Conservation (phyloP, 2,888 invertebrate genomes). For the Ophion costatus region DNA sequence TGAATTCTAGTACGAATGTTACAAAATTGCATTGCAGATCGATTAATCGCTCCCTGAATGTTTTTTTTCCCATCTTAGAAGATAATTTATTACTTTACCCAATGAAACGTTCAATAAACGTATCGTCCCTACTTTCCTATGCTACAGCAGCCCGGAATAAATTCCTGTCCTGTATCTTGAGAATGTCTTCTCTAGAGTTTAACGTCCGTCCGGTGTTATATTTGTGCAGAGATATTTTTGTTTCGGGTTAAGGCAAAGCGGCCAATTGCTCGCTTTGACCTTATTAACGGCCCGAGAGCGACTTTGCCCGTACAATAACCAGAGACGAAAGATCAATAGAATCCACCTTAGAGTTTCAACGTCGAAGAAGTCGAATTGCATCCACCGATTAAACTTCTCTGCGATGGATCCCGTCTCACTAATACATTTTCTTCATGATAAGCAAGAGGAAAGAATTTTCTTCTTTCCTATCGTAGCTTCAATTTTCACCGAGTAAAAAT, state of each 20-base stretch:
- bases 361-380: too few relatives aligned
- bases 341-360: too few relatives aligned
- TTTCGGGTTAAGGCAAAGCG: neutral
- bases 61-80: neutral
- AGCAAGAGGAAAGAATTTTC: too few relatives aligned
- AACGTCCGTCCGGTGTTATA: neutral
- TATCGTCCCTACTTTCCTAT: neutral
- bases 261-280: neutral
- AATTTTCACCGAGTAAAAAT: too few relatives aligned
- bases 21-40: too few relatives aligned
- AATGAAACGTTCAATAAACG: neutral
- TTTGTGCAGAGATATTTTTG: neutral
- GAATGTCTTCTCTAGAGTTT: neutral
- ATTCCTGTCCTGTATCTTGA: neutral
- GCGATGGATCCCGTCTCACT: too few relatives aligned
- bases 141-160: neutral
- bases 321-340: too few relatives aligned
- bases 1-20: neutral
- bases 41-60: neutral
- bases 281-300: neutral
- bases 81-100: neutral
- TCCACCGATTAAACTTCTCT: too few relatives aligned
- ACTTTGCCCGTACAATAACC: neutral
- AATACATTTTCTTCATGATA: too few relatives aligned
- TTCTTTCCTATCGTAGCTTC: too few relatives aligned